A percentile compares a stretch with the other conserved stretches of the same genome.
phyloP scores from a whole-genome alignment of 1,140 invertebrate genomes.

The Drosophila mojavensis region DNA sequence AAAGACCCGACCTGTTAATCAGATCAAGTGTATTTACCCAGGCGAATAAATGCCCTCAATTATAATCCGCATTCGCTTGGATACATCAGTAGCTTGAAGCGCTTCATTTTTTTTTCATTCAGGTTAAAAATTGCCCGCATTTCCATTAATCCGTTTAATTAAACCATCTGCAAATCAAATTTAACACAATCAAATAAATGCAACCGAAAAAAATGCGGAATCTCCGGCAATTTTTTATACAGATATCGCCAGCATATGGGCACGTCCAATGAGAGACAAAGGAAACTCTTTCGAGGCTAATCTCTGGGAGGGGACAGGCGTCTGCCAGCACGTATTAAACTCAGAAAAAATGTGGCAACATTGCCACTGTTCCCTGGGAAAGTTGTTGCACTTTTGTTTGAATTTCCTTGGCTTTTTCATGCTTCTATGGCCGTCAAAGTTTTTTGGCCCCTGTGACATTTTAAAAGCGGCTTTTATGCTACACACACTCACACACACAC shows the following conservation, averaged over 20 bases:
- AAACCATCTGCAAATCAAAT: conserved; percentile 3
- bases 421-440: conserved; percentile 62
- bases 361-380: conserved; percentile 38
- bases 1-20: conserved; percentile 10
- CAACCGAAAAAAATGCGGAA: neutral
- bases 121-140: conserved; percentile 29
- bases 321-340: conserved; percentile 18
- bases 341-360: conserved; percentile 38
- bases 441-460: conserved; percentile 66
- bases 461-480: conserved; percentile 53
- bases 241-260: conserved; percentile 31
- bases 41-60: neutral
- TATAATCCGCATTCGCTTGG: neutral
- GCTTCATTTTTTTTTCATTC: conserved; percentile 20
- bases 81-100: conserved; percentile 5
- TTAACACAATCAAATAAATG: conserved; percentile 14
- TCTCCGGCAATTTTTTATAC: neutral
- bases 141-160: conserved; percentile 41
- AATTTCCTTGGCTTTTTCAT: conserved; percentile 73
- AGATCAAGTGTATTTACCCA: conserved; percentile 17
- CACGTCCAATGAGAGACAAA: conserved; percentile 39
- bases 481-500: neutral
- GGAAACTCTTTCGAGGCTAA: conserved; percentile 24
- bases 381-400: conserved; percentile 77
- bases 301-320: conserved; percentile 12